phyloP scores from a whole-genome alignment of 2,888 invertebrate species.

The Petrophora chlorosata region DNA sequence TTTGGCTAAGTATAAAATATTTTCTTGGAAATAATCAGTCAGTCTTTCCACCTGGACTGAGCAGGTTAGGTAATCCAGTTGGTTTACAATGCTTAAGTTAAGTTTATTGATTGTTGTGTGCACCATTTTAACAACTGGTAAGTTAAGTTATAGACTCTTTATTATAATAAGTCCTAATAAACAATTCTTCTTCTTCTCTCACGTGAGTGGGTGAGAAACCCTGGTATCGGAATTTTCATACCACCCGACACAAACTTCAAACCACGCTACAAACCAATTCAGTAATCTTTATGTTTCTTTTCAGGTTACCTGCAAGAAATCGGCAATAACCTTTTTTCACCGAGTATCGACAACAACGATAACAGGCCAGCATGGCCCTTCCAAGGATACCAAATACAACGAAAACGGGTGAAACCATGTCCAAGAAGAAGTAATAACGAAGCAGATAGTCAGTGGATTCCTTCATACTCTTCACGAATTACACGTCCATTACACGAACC shows the following conservation, averaged over 20 bases:
- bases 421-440: conserved; percentile 29
- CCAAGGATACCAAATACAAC: conserved; percentile 9
- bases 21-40: conserved; percentile 7
- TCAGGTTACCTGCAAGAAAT: conserved; percentile 28
- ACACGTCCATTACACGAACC: conserved; percentile 22
- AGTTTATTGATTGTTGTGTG: conserved; percentile 16
- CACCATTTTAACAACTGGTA: conserved; percentile 26
- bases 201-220: too few species aligned
- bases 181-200: too few species aligned
- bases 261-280: not conserved
- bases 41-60: conserved; percentile 7
- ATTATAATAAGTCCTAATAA: too few species aligned
- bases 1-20: conserved; percentile 13
- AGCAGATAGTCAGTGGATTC: conserved; percentile 21
- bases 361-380: not conserved
- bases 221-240: too few species aligned
- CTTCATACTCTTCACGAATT: conserved; percentile 17
- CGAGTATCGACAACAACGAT: conserved; percentile 1
- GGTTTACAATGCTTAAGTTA: conserved; percentile 22
- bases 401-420: conserved; percentile 37
- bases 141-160: not conserved
- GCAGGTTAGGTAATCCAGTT: conserved; percentile 6
- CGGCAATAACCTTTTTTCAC: conserved; percentile 1
- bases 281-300: not conserved
- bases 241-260: too few species aligned